phyloP scores from a whole-genome alignment of 2,113 vertebrate genomes.

The Colaptes auratus region DNA sequence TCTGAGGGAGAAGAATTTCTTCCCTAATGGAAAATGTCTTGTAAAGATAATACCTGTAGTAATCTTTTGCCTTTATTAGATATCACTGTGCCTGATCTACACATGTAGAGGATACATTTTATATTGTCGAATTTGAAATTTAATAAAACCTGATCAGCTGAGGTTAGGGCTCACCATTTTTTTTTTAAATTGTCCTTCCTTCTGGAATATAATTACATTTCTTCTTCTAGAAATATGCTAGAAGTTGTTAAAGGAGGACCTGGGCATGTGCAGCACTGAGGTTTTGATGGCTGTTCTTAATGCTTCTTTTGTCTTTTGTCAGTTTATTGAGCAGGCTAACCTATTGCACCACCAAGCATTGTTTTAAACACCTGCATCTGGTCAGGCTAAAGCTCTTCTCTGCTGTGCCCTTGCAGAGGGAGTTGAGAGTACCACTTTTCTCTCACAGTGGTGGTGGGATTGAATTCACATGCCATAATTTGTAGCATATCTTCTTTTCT shows the following conservation, averaged over 20 bases:
- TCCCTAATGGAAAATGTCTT: conserved; percentile 18
- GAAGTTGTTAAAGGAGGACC: background rate
- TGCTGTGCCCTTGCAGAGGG: background rate
- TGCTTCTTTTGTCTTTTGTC: background rate
- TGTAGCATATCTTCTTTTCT: background rate
- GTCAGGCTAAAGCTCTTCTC: background rate
- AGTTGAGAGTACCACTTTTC: background rate
- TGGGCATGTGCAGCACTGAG: background rate
- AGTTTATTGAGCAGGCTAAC: background rate
- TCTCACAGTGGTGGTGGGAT: background rate
- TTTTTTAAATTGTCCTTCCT: background rate
- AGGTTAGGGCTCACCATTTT: background rate
- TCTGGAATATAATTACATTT: background rate
- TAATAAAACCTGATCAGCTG: background rate
- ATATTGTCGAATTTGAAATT: conserved; percentile 2
- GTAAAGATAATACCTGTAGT: background rate
- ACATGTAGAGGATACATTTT: background rate
- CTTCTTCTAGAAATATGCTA: background rate
- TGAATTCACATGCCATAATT: background rate
- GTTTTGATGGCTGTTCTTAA: background rate
- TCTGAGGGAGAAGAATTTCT: background rate
- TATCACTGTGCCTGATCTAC: background rate
- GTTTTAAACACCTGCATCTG: background rate
- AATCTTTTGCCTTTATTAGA: background rate
- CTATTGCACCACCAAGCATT: background rate